Conservation (phyloP, 2,113 vertebrate genomes). For the Pygoscelis antarcticus region DNA sequence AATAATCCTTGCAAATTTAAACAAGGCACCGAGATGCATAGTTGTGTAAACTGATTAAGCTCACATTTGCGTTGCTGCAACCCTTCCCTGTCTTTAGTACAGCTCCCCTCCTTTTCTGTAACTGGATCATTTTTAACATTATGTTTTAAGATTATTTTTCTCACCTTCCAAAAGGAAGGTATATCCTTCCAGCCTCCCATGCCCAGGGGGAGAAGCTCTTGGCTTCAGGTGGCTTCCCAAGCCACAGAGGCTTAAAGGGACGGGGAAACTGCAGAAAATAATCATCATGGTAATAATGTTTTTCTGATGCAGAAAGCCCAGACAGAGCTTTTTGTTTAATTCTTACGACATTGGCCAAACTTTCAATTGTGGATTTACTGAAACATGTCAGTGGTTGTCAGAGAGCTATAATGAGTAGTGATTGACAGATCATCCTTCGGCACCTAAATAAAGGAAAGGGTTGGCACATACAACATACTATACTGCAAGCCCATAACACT, state of each 20-base stretch:
- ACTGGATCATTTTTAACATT: background rate
- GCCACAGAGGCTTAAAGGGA: background rate
- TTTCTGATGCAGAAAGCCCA: background rate
- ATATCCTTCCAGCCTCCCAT: background rate
- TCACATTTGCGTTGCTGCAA: background rate
- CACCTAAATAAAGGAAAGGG: background rate
- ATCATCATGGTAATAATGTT: background rate
- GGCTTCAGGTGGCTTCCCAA: background rate
- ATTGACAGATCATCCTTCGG: background rate
- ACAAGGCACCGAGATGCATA: background rate
- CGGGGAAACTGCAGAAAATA: background rate
- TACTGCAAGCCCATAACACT: background rate
- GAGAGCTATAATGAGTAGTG: background rate
- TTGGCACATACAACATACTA: background rate
- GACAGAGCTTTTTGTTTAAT: background rate
- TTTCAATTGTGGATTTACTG: background rate
- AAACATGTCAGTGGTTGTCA: background rate
- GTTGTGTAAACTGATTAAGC: background rate
- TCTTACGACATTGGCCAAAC: background rate
- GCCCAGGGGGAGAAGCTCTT: background rate
- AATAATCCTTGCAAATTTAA: background rate
- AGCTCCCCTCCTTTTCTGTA: background rate
- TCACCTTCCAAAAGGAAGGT: background rate
- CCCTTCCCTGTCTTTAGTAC: background rate
- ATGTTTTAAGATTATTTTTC: background rate